These are phyloP conservation scores for Metacarcinus magister DNA, from an alignment of 2,888 invertebrate genomes.

Conservation along the genomic window DNA sequence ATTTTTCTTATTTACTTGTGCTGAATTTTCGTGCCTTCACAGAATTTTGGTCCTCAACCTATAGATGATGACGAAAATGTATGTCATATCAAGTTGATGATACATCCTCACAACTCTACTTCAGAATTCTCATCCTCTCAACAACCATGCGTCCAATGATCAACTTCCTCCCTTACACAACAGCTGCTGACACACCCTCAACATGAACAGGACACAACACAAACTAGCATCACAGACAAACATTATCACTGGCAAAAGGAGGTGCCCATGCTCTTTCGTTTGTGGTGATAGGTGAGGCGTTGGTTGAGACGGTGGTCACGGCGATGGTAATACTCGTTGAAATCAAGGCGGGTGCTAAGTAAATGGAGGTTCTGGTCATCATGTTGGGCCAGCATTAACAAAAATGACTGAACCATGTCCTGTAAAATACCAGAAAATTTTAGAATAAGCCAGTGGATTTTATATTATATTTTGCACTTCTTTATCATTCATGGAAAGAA, in stretches of 20 bases:
- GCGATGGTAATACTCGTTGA: constrained; percentile 96
- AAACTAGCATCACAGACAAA: not conserved
- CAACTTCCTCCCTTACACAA: not conserved
- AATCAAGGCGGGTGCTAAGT: constrained; percentile 95
- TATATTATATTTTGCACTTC: not conserved
- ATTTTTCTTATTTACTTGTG: not conserved
- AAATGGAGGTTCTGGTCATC: constrained; percentile 94
- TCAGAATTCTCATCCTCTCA: not conserved
- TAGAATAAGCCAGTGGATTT: not conserved
- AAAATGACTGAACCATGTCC: constrained; percentile 93
- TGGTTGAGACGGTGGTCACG: constrained; percentile 91
- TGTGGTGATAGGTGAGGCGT: constrained; percentile 85
- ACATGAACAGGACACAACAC: not conserved
- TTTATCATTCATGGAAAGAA: not conserved
- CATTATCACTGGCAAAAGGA: constrained; percentile 72
- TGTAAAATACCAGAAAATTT: constrained; percentile 84
- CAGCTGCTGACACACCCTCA: constrained; percentile 88
- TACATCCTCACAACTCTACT: not conserved
- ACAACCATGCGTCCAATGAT: not conserved
- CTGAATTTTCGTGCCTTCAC: not conserved
- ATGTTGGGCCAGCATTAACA: constrained; percentile 90
- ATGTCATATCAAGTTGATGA: not conserved
- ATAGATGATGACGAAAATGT: not conserved
- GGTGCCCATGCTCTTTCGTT: constrained; percentile 83
- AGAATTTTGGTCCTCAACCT: not conserved